phyloP scores from a whole-genome alignment of 1,140 invertebrate genomes.

The Polyergus mexicanus region DNA sequence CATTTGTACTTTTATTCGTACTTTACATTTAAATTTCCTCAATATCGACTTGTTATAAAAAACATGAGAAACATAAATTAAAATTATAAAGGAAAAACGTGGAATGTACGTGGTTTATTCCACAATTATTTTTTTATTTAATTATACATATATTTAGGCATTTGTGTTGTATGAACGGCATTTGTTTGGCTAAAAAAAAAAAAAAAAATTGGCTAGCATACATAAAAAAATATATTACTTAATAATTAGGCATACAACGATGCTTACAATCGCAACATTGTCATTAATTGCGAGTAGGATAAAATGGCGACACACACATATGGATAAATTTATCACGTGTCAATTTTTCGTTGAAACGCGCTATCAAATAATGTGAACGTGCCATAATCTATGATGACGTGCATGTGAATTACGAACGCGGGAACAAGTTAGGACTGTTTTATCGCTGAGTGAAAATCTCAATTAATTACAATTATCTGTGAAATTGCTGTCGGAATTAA shows the following conservation, averaged over 20 bases:
- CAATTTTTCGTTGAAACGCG: constrained; percentile 7
- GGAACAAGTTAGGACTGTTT: neutral
- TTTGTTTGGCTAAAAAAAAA: neutral
- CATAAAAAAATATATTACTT: constrained; percentile 4
- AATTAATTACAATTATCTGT: constrained; percentile 13
- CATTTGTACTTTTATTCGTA: neutral
- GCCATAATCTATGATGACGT: constrained; percentile 12
- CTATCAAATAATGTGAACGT: constrained; percentile 14
- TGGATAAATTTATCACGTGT: neutral
- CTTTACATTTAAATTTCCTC: constrained; percentile 2
- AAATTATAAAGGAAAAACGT: neutral
- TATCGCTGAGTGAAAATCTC: neutral
- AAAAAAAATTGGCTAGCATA: neutral
- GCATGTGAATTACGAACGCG: neutral
- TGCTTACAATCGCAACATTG: constrained; percentile 1
- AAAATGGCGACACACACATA: neutral
- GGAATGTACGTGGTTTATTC: neutral
- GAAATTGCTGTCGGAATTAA: constrained; percentile 16
- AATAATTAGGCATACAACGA: neutral
- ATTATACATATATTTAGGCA: neutral
- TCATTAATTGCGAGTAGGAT: neutral
- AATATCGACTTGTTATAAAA: neutral
- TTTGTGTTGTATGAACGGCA: neutral
- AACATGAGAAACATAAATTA: neutral
- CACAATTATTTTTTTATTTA: neutral